Base-by-base conservation (phyloP, 1,140 invertebrate genomes). In the Carcinoscorpius rotundicauda region DNA sequence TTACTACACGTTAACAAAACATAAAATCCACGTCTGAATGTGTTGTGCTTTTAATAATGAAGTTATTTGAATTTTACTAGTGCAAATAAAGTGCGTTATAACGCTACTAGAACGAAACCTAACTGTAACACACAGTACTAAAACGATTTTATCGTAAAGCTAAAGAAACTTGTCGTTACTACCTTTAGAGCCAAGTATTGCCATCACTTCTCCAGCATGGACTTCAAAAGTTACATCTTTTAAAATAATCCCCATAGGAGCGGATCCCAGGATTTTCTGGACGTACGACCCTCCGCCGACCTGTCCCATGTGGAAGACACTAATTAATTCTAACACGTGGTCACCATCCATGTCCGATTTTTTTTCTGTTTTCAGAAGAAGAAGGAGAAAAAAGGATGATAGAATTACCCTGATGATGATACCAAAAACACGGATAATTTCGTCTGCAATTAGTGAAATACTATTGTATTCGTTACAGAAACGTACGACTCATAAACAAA, bases 111-210 rank as follows among this genome's bases (percentile, higher is more conserved):
- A 29, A 29, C 29, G 29, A 29, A 29, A 29, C 29, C 29, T 29
- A 29, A 29, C 29, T 29, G 29, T 29, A 29, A 29, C 29, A 29
- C 29, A 29, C 29, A 29, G 29, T 29, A 29, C 29, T 29, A 29
- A 29, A 29, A 29, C 2, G 29, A 29, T 29, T 29, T 29, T 29
- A 29, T 29, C 29, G 29, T 29, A 29, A 29, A 1, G 29, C 29
- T 29, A 29, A 29, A 29, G 2, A 29, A 29, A 29, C 29, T 29
- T 29, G 29, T 29, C 29, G 29, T 29, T 29, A 29, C 65, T 75
- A 84, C 91, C 91, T 82, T 95, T 96, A 0, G 91, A 94, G 5
- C 93, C 93, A 5, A 96, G 78, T 66, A 96, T 85, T 29, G 92
- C 92, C 71, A 93, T 85, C 55, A 96, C 89, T 78, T 95, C 92